Conservation (phyloP, 2,797 vertebrate genomes). For the Microcaecilia unicolor region DNA sequence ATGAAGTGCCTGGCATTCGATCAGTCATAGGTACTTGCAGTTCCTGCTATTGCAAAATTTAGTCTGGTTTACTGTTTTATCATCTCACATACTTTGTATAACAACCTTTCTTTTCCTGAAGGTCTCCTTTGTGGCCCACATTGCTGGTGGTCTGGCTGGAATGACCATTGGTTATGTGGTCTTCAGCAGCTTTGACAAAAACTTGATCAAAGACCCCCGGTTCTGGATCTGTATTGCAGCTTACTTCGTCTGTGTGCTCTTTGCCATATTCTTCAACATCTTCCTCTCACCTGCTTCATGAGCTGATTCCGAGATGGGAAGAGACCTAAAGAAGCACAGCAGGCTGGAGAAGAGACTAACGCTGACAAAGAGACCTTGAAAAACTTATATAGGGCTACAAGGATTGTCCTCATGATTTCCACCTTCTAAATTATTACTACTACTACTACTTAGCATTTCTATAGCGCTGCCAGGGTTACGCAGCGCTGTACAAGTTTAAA, state of each 20-base stretch:
- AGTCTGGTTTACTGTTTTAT: too few relatives aligned
- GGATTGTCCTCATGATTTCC: too few relatives aligned
- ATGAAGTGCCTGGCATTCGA: too few relatives aligned
- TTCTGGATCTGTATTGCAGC: conserved; percentile 79
- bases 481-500: too few relatives aligned
- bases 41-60: too few relatives aligned
- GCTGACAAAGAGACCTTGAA: background rate
- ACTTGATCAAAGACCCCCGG: conserved; percentile 72
- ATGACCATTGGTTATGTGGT: conserved; percentile 86
- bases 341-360: background rate
- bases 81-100: too few relatives aligned
- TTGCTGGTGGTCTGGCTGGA: conserved; percentile 75
- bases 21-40: too few relatives aligned
- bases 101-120: conserved; percentile 30
- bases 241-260: conserved; percentile 58
- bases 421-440: too few relatives aligned
- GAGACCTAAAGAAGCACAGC: background rate
- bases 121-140: conserved; percentile 88
- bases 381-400: too few relatives aligned
- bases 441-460: too few relatives aligned
- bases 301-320: background rate
- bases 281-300: conserved; percentile 67
- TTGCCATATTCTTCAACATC: conserved; percentile 77
- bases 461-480: too few relatives aligned
- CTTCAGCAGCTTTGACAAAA: conserved; percentile 74